These are phyloP conservation scores for Chloroceryle amazona DNA, from an alignment of 2,797 vertebrate genomes.

Conservation along the genomic window DNA sequence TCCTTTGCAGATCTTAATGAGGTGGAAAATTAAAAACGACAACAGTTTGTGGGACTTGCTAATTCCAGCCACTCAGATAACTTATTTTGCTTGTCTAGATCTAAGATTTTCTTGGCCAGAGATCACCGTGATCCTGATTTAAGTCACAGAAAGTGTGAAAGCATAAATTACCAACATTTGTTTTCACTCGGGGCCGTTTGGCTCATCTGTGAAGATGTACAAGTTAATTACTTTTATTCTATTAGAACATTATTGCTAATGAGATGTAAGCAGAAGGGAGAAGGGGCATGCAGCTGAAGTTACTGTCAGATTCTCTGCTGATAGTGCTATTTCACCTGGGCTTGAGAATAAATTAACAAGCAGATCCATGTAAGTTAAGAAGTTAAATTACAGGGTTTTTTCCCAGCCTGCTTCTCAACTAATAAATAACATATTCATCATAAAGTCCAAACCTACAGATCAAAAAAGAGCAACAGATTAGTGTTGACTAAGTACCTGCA, in stretches of 20 bases:
- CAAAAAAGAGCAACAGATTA: background rate
- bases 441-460: background rate
- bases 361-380: background rate
- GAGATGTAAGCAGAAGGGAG: background rate
- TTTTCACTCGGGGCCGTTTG: conserved; percentile 9
- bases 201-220: conserved; percentile 23
- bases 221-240: conserved; percentile 57
- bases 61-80: conserved; percentile 24
- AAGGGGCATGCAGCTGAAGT: background rate
- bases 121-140: conserved; percentile 6
- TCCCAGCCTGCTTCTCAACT: background rate
- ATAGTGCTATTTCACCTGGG: background rate
- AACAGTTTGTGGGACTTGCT: conserved; percentile 42
- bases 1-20: conserved; percentile 73
- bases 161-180: background rate
- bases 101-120: background rate
- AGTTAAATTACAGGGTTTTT: background rate
- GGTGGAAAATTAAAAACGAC: conserved; percentile 78
- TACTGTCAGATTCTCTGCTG: background rate
- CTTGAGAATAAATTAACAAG: conserved; percentile 18
- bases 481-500: background rate
- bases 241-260: conserved; percentile 26
- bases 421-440: background rate
- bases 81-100: conserved; percentile 7
- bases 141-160: conserved; percentile 23